Conservation (phyloP, 2,113 vertebrate genomes). For the Rhodinocichla rosea region DNA sequence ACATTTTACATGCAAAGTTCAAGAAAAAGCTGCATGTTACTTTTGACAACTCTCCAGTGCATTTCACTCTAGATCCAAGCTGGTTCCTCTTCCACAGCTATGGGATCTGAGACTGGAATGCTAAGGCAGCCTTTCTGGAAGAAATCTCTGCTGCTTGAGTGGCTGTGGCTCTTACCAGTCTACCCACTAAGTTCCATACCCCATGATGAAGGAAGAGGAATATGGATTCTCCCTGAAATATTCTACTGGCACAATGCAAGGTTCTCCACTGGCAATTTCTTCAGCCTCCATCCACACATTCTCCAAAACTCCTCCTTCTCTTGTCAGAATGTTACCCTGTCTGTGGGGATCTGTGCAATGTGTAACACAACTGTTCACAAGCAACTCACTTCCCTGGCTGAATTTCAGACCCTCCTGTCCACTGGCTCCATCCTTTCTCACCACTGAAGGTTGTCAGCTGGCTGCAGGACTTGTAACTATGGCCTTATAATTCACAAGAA, state of each 20-base stretch:
- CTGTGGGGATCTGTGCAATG: not conserved
- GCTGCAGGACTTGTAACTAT: not conserved
- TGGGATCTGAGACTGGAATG: not conserved
- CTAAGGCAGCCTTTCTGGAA: not conserved
- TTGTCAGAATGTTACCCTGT: not conserved
- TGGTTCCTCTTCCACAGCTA: not conserved
- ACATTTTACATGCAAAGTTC: not conserved
- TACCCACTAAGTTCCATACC: not conserved
- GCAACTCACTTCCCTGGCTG: not conserved
- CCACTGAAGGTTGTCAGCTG: not conserved
- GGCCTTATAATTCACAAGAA: not conserved
- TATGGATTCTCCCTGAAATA: not conserved
- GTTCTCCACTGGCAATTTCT: not conserved
- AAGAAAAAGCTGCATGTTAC: not conserved
- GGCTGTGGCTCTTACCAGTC: not conserved
- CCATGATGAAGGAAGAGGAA: not conserved
- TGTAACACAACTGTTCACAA: not conserved
- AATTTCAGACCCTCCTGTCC: not conserved
- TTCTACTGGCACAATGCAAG: not conserved
- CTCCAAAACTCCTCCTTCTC: not conserved
- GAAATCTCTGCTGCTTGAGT: not conserved
- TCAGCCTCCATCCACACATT: not conserved
- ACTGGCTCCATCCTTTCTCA: not conserved
- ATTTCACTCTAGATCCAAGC: not conserved
- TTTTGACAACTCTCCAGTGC: not conserved